Percentiles rank a stretch among this genome's conserved stretches.
phyloP scores from a whole-genome alignment of 1,140 invertebrate genomes.

The Rhyacophila brunnea region DNA sequence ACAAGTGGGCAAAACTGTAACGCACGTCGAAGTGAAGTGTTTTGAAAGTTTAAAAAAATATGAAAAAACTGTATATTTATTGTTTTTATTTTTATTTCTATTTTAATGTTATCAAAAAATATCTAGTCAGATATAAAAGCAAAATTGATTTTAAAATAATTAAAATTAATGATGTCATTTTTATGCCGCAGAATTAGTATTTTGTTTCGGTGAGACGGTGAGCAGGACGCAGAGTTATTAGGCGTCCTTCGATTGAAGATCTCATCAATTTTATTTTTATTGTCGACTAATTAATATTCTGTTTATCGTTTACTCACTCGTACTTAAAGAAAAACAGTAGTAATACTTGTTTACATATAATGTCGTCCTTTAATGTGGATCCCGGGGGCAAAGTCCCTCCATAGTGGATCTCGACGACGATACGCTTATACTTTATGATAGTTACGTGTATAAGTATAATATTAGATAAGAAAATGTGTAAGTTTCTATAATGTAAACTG shows the following conservation, averaged over 20 bases:
- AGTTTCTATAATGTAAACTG: slow-evolving; percentile 29
- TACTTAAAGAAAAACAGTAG: slow-evolving; percentile 32
- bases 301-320: slow-evolving; percentile 1
- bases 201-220: neutral
- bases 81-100: slow-evolving; percentile 5
- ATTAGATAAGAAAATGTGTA: slow-evolving; percentile 27
- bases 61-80: slow-evolving; percentile 20
- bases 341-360: slow-evolving; percentile 28
- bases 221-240: no score
- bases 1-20: slow-evolving; percentile 2
- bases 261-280: no score
- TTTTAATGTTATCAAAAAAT: neutral
- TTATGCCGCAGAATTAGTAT: neutral
- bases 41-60: slow-evolving; percentile 1
- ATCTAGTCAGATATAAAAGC: slow-evolving; percentile 17
- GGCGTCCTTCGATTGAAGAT: no score
- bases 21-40: slow-evolving; percentile 23
- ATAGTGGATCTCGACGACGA: slow-evolving; percentile 23
- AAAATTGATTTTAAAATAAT: slow-evolving; percentile 9
- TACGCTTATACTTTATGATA: slow-evolving; percentile 31
- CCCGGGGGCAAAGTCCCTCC: no score
- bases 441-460: slow-evolving; percentile 33
- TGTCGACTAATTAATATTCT: no score
- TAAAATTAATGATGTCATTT: slow-evolving; percentile 26
- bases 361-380: slow-evolving; percentile 21